Conservation (phyloP, 2,888 invertebrate species). For the Eupithecia insigniata region DNA sequence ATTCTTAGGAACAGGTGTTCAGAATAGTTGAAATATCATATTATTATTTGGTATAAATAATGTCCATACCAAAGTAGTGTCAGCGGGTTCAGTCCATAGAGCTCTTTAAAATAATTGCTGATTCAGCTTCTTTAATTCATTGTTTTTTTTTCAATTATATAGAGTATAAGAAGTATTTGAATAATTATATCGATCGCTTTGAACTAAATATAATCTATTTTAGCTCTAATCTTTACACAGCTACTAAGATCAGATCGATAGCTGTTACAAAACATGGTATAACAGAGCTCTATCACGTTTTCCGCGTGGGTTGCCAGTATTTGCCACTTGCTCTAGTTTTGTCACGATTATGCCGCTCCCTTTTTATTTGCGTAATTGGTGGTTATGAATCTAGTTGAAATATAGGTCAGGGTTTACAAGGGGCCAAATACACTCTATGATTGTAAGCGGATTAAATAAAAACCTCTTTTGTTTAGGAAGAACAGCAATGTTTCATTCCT, state of each 20-base stretch:
- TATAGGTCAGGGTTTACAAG: slow-evolving; percentile 8
- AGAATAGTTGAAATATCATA: too few species aligned
- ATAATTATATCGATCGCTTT: not conserved
- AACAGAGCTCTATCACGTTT: slow-evolving; percentile 34
- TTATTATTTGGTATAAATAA: too few species aligned
- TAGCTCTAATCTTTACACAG: slow-evolving; percentile 12
- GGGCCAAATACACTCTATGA: not conserved
- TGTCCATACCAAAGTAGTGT: not conserved
- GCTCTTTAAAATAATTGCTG: not conserved
- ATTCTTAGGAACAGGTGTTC: too few species aligned
- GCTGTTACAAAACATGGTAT: slow-evolving; percentile 23
- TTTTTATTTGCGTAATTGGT: slow-evolving; percentile 35
- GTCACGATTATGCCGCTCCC: slow-evolving; percentile 37
- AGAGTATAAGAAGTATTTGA: not conserved
- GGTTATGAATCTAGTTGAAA: not conserved
- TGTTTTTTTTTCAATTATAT: not conserved
- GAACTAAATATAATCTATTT: slow-evolving; percentile 1
- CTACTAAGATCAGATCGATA: slow-evolving; percentile 25
- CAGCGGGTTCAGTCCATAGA: not conserved
- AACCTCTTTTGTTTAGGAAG: not conserved
- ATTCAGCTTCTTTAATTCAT: not conserved
- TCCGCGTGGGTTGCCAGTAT: slow-evolving; percentile 34
- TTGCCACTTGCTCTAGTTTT: slow-evolving; percentile 28
- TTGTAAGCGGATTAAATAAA: not conserved
- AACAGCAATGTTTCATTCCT: not conserved